Conservation (phyloP, 2,888 invertebrate species). For the Hypomecis punctinalis region DNA sequence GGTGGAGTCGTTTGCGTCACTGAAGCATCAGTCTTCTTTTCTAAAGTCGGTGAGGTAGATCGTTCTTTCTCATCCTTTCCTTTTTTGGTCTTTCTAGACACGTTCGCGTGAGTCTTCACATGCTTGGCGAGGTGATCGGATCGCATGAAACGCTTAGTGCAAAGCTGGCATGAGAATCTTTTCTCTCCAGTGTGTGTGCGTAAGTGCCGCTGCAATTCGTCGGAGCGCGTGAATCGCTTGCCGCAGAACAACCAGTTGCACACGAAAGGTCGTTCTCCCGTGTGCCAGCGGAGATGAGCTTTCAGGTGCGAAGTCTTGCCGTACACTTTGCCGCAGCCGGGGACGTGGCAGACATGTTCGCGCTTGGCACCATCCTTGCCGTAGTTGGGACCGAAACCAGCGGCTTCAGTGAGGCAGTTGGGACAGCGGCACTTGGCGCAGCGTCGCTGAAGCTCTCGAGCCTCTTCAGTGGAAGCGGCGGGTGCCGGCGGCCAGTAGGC, state of each 20-base stretch:
- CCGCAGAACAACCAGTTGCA: constrained; percentile 96
- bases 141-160: constrained; percentile 95
- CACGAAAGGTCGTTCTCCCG: constrained; percentile 95
- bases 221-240: constrained; percentile 95
- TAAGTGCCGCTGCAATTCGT: constrained; percentile 95
- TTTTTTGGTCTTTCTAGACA: constrained; percentile 81
- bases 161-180: constrained; percentile 93
- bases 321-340: constrained; percentile 95
- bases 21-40: constrained; percentile 55
- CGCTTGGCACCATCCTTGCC: constrained; percentile 91
- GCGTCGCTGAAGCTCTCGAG: constrained; percentile 86
- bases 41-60: constrained; percentile 48
- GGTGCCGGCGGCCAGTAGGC: constrained; percentile 80
- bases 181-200: constrained; percentile 96
- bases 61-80: constrained; percentile 75
- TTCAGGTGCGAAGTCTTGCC: constrained; percentile 97
- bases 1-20: constrained; percentile 31
- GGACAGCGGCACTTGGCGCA: constrained; percentile 92
- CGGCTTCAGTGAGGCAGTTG: constrained; percentile 93
- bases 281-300: constrained; percentile 97
- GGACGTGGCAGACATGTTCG: constrained; percentile 94
- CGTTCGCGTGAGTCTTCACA: constrained; percentile 93
- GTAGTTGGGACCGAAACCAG: constrained; percentile 89
- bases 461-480: constrained; percentile 70
- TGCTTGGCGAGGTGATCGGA: constrained; percentile 98